Percentiles rank a stretch among this genome's conserved stretches.
These are phyloP conservation scores for Heterotis niloticus DNA, from an alignment of 2,113 vertebrate genomes.

Conservation along the genomic window DNA sequence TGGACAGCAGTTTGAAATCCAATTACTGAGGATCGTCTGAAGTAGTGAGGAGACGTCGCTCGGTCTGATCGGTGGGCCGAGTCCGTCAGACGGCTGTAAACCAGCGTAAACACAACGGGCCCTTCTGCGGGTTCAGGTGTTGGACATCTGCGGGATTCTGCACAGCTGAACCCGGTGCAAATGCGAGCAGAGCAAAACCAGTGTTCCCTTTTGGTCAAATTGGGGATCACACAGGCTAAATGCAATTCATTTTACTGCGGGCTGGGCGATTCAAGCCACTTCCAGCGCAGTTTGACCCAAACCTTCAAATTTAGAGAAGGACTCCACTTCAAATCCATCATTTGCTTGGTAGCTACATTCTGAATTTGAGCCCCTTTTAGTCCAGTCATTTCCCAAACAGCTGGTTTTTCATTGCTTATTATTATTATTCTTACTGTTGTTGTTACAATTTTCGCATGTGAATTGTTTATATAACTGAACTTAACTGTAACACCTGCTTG, in stretches of 20 bases:
- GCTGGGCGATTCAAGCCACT: neutral
- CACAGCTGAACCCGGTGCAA: neutral
- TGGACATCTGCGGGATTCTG: neutral
- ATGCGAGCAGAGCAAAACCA: neutral
- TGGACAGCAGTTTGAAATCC: conserved; percentile 4
- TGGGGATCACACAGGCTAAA: neutral
- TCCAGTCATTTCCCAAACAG: neutral
- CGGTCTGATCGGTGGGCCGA: conserved; percentile 5
- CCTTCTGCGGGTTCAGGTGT: neutral
- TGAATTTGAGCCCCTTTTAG: neutral
- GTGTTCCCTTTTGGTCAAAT: neutral
- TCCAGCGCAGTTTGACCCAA: conserved; percentile 10
- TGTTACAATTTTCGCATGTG: too few relatives aligned
- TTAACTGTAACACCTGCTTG: too few relatives aligned
- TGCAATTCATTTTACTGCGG: neutral
- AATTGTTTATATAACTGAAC: too few relatives aligned
- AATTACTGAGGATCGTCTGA: conserved; percentile 14
- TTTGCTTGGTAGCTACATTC: neutral
- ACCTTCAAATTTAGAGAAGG: conserved; percentile 13
- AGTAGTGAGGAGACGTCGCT: neutral
- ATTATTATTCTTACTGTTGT: too few relatives aligned
- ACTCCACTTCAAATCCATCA: neutral
- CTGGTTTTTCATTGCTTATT: too few relatives aligned
- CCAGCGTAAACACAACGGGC: neutral
- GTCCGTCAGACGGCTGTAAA: neutral